Base-by-base conservation (phyloP, 2,888 invertebrate species). In the Sericinus montela region DNA sequence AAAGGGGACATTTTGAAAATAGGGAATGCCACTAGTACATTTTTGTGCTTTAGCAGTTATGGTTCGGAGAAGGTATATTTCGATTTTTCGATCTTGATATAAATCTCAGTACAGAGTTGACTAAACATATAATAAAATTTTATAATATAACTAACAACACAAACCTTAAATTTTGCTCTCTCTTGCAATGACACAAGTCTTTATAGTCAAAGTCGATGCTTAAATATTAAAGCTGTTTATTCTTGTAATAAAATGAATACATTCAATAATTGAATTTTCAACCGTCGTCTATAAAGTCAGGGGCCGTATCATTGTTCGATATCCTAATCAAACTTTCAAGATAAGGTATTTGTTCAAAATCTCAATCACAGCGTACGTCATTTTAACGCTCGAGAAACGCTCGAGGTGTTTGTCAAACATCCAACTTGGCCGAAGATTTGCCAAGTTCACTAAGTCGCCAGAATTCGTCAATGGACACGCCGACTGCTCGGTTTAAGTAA, bases 321-420 rank as follows among this genome's bases (percentile, higher is more conserved):
- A 41, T 36, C 41, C 40, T 41, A 47, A 47, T 41, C 28, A 47
- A 47, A 47, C 47, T 41, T 47, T 41, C 46, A 35, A 36, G 36
- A 47, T 47, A 41, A 47, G 40, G 40, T 47, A 48, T 48, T 48
- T 48, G 48, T 48, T 30, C 32, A 43, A 37, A 48, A 48, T 43
- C 42, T 43, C 42, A 43, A 32, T n/a, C 30, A n/a, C 14, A 38
- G 38, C 32, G 38, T 36, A 14, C 48, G 48, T 37, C 48, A 30
- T 30, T 48, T 43, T 42, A 42, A 37, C 42, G 49, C 39, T 43
- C 37, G 42, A 42, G 48, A 32, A 51, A 16, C 37, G 51, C 48
- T 46, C 45, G 51, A 54, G 49, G 54, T 49, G 55, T 54, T 59
- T 54, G 56, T 52, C 54, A 59, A 60, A 56, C 53, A 55, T 55